Base-by-base conservation (phyloP, 2,888 invertebrate species). In the Rhamphomyia laevipes region DNA sequence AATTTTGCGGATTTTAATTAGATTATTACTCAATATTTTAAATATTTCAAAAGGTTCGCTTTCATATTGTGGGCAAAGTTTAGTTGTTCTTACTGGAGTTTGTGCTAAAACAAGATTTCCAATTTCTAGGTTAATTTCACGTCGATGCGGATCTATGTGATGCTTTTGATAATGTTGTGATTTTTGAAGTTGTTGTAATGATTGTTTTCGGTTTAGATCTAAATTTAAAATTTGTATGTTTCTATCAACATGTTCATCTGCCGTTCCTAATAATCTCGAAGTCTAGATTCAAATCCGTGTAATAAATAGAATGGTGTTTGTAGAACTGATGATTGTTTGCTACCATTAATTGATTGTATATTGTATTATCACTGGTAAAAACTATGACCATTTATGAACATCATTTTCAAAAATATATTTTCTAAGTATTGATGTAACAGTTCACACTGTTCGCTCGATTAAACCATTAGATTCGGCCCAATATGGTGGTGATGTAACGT, bases 391-490 rank as follows among this genome's bases (percentile, higher is more conserved):
- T 27, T 43, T 33, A 27, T 46, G 10, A 10, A 37, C 27, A 18
- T 43, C 30, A 21, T n/a, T 23, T 43, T 46, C 46, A 2, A 35
- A 15, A 18, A 45, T 35, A 17, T 43, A 37, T 31, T 50, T 46
- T 43, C 43, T 7, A 30, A 49, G 38, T 2, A 49, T 49, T 30
- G 43, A 37, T 35, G 47, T 35, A 3, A 43, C 43, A 21, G 47
- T 42, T 16, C 21, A 15, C 7, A 43, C 47, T 35, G 33, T 21
- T 15, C 47, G 11, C 7, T 47, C 43, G 15, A 47, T 38, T 27
- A 47, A 38, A 17, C 48, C 48, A 17, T 48, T 47, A n/a, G 37
- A 47, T 27, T 47, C 43, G 9, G 48, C 27, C 48, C 48, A 48
- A 38, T 43, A 48, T 23, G 43, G 48, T 38, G 48, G 43, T 16